These are phyloP conservation scores for Ceratotherium simum DNA, from an alignment of 2,113 vertebrate species.

Conservation along the genomic window DNA sequence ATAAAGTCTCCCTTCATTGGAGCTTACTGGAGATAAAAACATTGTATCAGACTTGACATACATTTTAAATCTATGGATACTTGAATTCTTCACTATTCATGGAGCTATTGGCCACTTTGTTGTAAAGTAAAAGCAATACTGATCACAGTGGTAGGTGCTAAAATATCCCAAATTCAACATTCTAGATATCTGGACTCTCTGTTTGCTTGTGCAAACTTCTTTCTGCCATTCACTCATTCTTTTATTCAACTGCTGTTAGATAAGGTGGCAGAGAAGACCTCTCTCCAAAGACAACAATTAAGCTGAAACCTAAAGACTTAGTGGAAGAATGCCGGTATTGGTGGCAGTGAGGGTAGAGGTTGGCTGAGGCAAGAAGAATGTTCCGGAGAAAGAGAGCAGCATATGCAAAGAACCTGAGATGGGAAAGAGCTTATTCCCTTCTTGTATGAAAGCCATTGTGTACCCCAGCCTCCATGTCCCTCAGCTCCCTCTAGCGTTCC, in stretches of 20 bases:
- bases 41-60: no score
- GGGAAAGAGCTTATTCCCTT: not conserved
- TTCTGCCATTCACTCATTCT: not conserved
- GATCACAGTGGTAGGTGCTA: not conserved
- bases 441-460: not conserved
- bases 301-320: not conserved
- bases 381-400: not conserved
- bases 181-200: not conserved
- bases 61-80: not conserved
- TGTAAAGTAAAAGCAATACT: not conserved
- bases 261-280: not conserved
- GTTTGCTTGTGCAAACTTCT: not conserved
- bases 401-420: not conserved
- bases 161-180: not conserved
- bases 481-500: accelerated
- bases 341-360: no score
- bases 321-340: not conserved
- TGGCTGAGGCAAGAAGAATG: not conserved
- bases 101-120: not conserved
- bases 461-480: not conserved
- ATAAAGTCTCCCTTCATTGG: not conserved
- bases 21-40: not conserved
- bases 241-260: not conserved
- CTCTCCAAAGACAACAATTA: not conserved
- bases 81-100: not conserved